Percentiles rank a stretch among this genome's conserved stretches.
Conservation (phyloP, 2,888 invertebrate species). For the Zygaena filipendulae region DNA sequence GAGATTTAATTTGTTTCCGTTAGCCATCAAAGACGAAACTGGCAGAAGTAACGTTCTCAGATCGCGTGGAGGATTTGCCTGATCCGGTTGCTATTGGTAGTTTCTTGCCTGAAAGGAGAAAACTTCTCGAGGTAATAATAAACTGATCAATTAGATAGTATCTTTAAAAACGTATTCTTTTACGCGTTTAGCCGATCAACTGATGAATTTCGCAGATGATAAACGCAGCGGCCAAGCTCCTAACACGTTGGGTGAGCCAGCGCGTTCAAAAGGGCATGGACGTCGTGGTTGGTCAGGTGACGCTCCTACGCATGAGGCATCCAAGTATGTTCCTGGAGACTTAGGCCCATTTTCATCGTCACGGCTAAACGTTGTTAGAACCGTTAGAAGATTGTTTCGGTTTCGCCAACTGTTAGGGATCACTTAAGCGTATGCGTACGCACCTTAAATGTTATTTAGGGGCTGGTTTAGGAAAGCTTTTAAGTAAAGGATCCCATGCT, state of each 20-base stretch:
- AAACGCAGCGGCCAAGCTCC: constrained; percentile 35
- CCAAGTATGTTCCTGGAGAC: constrained; percentile 31
- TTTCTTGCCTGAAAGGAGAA: constrained; percentile 43
- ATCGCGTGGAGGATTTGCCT: constrained; percentile 45
- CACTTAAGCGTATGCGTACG: too few relatives aligned
- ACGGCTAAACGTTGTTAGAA: too few relatives aligned
- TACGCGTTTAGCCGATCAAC: not conserved
- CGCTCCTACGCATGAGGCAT: constrained; percentile 41
- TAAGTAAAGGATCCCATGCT: too few relatives aligned
- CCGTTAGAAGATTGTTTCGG: too few relatives aligned
- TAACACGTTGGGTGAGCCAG: constrained; percentile 35
- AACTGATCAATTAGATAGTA: constrained; percentile 3
- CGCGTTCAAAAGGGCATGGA: constrained; percentile 45
- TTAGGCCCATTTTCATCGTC: too few relatives aligned
- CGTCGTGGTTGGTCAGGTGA: constrained; percentile 35
- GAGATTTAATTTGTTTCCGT: too few relatives aligned
- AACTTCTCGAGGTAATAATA: constrained; percentile 42
- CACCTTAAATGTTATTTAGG: too few relatives aligned
- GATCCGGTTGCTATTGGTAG: constrained; percentile 36
- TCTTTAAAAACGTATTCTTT: not conserved
- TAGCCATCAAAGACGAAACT: constrained; percentile 51
- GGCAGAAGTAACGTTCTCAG: constrained; percentile 50
- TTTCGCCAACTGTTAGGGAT: too few relatives aligned
- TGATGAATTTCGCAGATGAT: constrained; percentile 34
- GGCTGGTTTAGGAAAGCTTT: too few relatives aligned